Evolutionary conservation across 2,888 invertebrate species (phyloP), one percentile per base, ranked within the genome.

Genomic region (Helobdella robusta): DNA sequence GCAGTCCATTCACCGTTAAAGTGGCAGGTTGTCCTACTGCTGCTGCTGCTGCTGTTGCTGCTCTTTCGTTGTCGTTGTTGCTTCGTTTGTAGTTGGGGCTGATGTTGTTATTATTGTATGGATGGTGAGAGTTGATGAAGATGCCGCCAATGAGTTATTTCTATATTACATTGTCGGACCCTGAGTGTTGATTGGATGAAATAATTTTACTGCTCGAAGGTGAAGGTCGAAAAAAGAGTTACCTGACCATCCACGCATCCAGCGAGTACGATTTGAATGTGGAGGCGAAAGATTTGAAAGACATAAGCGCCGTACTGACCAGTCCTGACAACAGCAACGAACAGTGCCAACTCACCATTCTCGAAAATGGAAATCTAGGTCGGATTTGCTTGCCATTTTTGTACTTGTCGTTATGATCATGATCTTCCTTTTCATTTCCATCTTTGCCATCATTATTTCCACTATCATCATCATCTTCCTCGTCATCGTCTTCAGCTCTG

Each of bases 1-100:
- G 94, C 65, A 93, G 92, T 20, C 95, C 95, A 0, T 95, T 89
- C 81, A 84, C 86, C 59, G 87, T 91, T 58, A 93, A 93, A 74
- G 81, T 84, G 52, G 83, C 84, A 68, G 87, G 88, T 87, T 48
- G n/a, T n/a, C n/a, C n/a, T n/a, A n/a, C n/a, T n/a, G n/a, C n/a
- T n/a, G n/a, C n/a, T n/a, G n/a, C n/a, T n/a, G n/a, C n/a, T n/a
- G n/a, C n/a, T n/a, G n/a, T n/a, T n/a, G n/a, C n/a, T n/a, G n/a
- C n/a, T n/a, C n/a, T n/a, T n/a, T n/a, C n/a, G n/a, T n/a, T n/a
- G n/a, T n/a, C n/a, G n/a, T n/a, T n/a, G n/a, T 40, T 40, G 44
- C 44, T 11, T 11, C n/a, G 44, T n/a, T 15, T 11, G 44, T 40
- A 40, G 11, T 40, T 40, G 44, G 44, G 44, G 44, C 11, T 40